phyloP scores from a whole-genome alignment of 2,888 invertebrate genomes.

The Eretmocerus hayati region DNA sequence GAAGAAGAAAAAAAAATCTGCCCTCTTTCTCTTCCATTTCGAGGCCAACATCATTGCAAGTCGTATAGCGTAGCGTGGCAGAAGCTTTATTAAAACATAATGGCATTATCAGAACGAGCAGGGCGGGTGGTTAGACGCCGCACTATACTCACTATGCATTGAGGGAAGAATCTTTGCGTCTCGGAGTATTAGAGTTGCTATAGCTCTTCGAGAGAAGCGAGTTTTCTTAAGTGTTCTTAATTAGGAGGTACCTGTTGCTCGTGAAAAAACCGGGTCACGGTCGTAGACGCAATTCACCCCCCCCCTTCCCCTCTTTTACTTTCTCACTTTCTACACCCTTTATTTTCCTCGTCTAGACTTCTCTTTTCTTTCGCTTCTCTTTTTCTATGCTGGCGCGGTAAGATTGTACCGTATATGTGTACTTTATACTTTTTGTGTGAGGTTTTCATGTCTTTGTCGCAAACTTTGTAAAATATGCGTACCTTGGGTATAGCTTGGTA shows the following conservation, averaged over 20 bases:
- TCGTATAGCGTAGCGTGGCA: neutral
- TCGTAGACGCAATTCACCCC: constrained; percentile 35
- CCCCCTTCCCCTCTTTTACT: neutral
- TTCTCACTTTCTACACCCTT: constrained; percentile 30
- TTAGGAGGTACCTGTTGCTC: constrained; percentile 49
- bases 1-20: too few species aligned
- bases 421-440: too few species aligned
- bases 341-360: constrained; percentile 22
- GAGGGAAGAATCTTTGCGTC: too few species aligned
- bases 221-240: constrained; percentile 49
- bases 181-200: constrained; percentile 43
- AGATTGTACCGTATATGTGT: too few species aligned
- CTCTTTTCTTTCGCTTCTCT: neutral
- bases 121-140: too few species aligned
- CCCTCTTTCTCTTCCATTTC: too few species aligned
- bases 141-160: too few species aligned
- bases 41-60: too few species aligned
- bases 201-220: constrained; percentile 47
- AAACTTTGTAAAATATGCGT: too few species aligned
- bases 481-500: too few species aligned
- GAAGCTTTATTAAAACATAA: constrained; percentile 47
- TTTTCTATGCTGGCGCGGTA: neutral
- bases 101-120: constrained; percentile 43
- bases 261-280: constrained; percentile 48
- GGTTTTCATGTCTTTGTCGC: too few species aligned